Evolutionary conservation across 2,113 vertebrate species (phyloP), one percentile per base, ranked within the genome.

Genomic region (Nothocercus julius): DNA sequence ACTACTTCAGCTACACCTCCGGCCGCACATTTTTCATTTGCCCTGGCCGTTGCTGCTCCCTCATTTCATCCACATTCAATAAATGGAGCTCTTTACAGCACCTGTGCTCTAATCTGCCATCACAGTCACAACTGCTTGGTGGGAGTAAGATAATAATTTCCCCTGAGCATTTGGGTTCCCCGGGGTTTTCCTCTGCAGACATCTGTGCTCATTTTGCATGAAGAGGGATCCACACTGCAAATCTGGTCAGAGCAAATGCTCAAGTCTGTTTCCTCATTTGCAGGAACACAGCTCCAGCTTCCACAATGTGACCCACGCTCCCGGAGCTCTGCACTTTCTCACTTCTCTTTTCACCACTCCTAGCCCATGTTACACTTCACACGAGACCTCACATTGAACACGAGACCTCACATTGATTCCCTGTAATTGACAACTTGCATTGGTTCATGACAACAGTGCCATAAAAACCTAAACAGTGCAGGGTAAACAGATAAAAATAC

Each of bases 401-500:
- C 30, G 34, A 76, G 66, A 21, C 67, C 59, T 83, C 79, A 9
- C 42, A 6, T 27, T 2, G n/a, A 30, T 56, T 73, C 56, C 8
- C 45, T 49, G 40, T 20, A 63, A 84, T 70, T 79, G 78, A 56
- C 68, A 89, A 34, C 67, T 83, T 40, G 44, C 77, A 54, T 87
- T 49, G 38, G 20, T 38, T 76, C 90, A 87, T 36, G 66, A 91
- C 92, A 94, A 89, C 73, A 72, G 38, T 4, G 40, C 73, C 93
- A 96, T 96, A 96, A 97, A 96, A 27, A 53, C 20, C 44, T 76
- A 40, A 92, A 45, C 9, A 64, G 63, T 11, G 36, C 59, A 5
- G 21, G 36, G 56, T 63, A 94, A 93, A 91, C 61, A 91, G 92
- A 95, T 85, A 89, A 89, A 90, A 93, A 89, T 30, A 47, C 96